These are phyloP conservation scores for Trididemnum clinides DNA, from an alignment of 23 tunicate genomes.

Conservation along the genomic window DNA sequence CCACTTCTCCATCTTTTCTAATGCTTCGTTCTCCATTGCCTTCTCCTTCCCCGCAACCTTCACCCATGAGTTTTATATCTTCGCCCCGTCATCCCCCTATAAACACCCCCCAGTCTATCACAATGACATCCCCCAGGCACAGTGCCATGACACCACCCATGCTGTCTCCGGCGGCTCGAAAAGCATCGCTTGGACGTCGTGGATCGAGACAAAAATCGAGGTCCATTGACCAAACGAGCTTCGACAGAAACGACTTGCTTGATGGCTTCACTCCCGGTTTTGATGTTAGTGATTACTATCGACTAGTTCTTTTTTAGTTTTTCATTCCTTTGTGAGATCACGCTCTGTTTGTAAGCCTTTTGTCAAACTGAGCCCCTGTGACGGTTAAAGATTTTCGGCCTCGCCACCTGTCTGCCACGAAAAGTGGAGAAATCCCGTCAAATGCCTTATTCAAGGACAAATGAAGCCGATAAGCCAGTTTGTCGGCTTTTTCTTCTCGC, in stretches of 20 bases:
- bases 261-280: neutral
- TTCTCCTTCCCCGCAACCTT: conserved; percentile 37
- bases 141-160: conserved; percentile 58
- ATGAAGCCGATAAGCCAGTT: too few species aligned
- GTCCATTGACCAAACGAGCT: conserved; percentile 34
- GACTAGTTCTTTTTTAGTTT: neutral
- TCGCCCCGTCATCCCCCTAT: conserved; percentile 69
- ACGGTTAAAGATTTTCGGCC: too few species aligned
- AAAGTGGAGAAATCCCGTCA: too few species aligned
- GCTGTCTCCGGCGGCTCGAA: conserved; percentile 43
- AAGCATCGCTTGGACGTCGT: conserved; percentile 43
- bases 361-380: too few species aligned
- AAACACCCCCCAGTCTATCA: conserved; percentile 60
- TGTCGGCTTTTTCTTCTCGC: too few species aligned
- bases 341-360: too few species aligned
- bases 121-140: conserved; percentile 48
- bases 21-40: conserved; percentile 9
- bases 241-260: neutral
- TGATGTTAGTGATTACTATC: neutral
- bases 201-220: conserved; percentile 66
- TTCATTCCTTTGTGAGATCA: too few species aligned
- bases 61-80: conserved; percentile 36
- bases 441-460: too few species aligned
- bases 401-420: too few species aligned
- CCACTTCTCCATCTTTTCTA: conserved; percentile 49